These are phyloP conservation scores for Junonia oenone DNA, from an alignment of 2,888 invertebrate genomes.

Conservation along the genomic window DNA sequence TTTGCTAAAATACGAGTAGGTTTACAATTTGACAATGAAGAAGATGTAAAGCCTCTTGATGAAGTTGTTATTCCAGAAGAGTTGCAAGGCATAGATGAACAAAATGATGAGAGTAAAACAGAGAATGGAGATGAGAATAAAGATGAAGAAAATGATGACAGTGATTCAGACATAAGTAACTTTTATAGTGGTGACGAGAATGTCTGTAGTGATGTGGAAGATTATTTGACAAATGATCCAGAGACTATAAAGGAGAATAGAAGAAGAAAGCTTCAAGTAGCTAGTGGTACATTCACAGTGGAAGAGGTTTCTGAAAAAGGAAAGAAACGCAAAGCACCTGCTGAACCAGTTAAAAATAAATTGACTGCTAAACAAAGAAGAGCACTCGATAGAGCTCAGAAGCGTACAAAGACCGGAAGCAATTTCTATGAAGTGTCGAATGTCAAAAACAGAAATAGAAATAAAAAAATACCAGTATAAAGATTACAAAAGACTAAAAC, in stretches of 20 bases:
- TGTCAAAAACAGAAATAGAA: slow-evolving; percentile 92
- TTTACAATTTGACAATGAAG: slow-evolving; percentile 82
- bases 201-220: slow-evolving; percentile 74
- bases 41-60: slow-evolving; percentile 81
- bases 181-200: slow-evolving; percentile 84
- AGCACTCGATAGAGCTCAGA: slow-evolving; percentile 85
- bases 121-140: slow-evolving; percentile 40
- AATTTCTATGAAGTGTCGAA: slow-evolving; percentile 94
- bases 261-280: slow-evolving; percentile 67
- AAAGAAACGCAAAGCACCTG: slow-evolving; percentile 49
- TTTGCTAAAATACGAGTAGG: slow-evolving; percentile 89
- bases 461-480: slow-evolving; percentile 76
- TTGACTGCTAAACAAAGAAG: slow-evolving; percentile 88
- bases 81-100: slow-evolving; percentile 66
- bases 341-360: slow-evolving; percentile 58
- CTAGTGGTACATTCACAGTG: slow-evolving; percentile 76
- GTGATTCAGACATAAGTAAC: slow-evolving; percentile 82
- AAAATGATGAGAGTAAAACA: slow-evolving; percentile 45
- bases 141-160: slow-evolving; percentile 49
- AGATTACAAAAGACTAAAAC: background rate
- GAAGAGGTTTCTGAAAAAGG: slow-evolving; percentile 69
- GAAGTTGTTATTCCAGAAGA: slow-evolving; percentile 65
- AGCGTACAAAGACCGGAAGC: slow-evolving; percentile 90
- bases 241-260: slow-evolving; percentile 70
- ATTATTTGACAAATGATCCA: slow-evolving; percentile 64